A percentile compares a stretch with the other conserved stretches of the same genome.
Conservation (phyloP, 1,140 invertebrate species). For the Thalassaphorura encarpata region DNA sequence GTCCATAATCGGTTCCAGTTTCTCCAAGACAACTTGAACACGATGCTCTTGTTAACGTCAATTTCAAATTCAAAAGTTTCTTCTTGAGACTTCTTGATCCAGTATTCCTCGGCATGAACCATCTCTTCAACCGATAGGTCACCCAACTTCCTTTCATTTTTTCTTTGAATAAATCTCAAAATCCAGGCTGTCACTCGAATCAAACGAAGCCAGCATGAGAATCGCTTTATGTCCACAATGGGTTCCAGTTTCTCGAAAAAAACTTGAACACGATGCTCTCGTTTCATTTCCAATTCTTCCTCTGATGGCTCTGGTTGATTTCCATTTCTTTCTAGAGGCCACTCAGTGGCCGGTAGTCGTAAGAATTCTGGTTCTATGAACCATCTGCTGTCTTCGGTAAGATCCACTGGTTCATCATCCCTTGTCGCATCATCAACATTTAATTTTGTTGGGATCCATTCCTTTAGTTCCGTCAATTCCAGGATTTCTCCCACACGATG, state of each 20-base stretch:
- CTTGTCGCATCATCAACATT: slow-evolving; percentile 28
- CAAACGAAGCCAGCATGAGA: neutral
- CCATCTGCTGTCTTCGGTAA: slow-evolving; percentile 9
- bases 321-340: slow-evolving; percentile 6
- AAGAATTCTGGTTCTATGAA: slow-evolving; percentile 20
- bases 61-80: neutral
- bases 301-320: neutral
- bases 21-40: neutral
- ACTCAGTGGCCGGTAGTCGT: neutral
- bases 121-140: neutral
- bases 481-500: slow-evolving; percentile 32
- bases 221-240: neutral
- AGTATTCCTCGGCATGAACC: neutral
- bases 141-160: neutral
- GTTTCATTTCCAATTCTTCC: neutral
- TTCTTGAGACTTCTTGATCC: neutral
- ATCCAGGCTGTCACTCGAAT: neutral
- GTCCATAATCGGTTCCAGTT: no score
- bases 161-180: neutral
- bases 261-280: neutral
- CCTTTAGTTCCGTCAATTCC: slow-evolving; percentile 1
- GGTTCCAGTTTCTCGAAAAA: no score
- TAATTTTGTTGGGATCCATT: slow-evolving; percentile 25
- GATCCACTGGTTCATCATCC: neutral
- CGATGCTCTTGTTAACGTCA: neutral